A percentile compares a stretch with the other conserved stretches of the same genome.
These are phyloP conservation scores for Percina caprodes DNA, from an alignment of 2,113 vertebrate genomes.

Conservation along the genomic window DNA sequence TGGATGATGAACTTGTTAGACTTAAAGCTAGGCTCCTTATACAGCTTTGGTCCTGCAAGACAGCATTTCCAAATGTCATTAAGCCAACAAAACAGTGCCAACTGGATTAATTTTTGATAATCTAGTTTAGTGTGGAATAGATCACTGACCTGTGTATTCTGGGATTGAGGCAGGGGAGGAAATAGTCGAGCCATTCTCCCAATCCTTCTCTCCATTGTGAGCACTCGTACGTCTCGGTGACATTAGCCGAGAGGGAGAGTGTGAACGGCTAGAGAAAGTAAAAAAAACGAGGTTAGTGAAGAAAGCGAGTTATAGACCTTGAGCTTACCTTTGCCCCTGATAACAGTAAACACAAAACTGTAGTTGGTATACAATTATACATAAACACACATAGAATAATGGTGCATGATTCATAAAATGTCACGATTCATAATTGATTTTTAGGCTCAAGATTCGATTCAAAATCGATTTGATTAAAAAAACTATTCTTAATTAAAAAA, in stretches of 20 bases:
- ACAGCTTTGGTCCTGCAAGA: conserved; percentile 90
- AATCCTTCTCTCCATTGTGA: conserved; percentile 89
- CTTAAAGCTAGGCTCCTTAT: conserved; percentile 95
- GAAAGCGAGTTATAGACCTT: conserved; percentile 1
- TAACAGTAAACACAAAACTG: conserved; percentile 5
- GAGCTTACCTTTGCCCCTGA: conserved; percentile 15
- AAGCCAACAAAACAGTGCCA: background rate
- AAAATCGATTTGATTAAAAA: too few relatives aligned
- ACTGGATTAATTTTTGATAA: background rate
- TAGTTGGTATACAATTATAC: background rate
- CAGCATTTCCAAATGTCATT: conserved; percentile 16
- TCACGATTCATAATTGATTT: too few relatives aligned
- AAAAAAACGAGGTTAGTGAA: background rate
- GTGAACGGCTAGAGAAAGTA: conserved; percentile 79
- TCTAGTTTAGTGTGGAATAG: background rate
- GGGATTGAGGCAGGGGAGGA: conserved; percentile 92
- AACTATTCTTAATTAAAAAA: too few relatives aligned
- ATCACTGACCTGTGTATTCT: conserved; percentile 89
- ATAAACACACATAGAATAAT: background rate
- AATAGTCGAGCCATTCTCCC: conserved; percentile 91
- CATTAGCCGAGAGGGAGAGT: conserved; percentile 89
- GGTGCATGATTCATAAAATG: too few relatives aligned
- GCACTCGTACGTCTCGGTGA: conserved; percentile 85
- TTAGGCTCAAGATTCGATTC: too few relatives aligned
- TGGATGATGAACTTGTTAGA: conserved; percentile 97